A percentile compares a stretch with the other conserved stretches of the same genome.
Evolutionary conservation across 2,888 invertebrate species (phyloP).

Genomic region (Phaonia tiefii): DNA sequence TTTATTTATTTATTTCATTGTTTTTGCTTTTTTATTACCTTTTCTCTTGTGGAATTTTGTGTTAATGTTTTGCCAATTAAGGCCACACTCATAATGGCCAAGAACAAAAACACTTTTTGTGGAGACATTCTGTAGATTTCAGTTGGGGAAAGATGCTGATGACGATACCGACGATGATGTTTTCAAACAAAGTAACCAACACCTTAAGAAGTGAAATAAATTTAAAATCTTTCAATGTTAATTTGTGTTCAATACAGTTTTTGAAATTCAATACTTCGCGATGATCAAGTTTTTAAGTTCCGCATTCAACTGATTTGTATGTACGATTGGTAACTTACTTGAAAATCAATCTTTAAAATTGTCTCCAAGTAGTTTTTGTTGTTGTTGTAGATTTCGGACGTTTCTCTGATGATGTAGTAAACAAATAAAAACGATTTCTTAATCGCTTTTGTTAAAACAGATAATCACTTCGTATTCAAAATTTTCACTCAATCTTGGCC

Average conservation of each 20-base stretch:
- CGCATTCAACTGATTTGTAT: slow-evolving; percentile 34
- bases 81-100: background rate
- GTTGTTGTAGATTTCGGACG: too few relatives aligned
- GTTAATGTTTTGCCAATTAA: slow-evolving; percentile 19
- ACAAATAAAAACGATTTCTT: too few relatives aligned
- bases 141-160: too few relatives aligned
- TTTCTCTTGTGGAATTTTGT: slow-evolving; percentile 24
- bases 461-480: too few relatives aligned
- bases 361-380: background rate
- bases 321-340: background rate
- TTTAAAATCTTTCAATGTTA: background rate
- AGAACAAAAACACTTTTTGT: slow-evolving; percentile 1
- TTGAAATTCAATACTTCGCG: background rate
- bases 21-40: slow-evolving; percentile 6
- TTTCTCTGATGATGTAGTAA: too few relatives aligned
- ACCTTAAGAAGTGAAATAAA: background rate
- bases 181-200: slow-evolving; percentile 7
- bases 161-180: background rate
- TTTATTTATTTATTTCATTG: too few relatives aligned
- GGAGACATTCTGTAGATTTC: slow-evolving; percentile 6
- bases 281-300: slow-evolving; percentile 11
- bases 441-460: too few relatives aligned
- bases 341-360: slow-evolving; percentile 5
- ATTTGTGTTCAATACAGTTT: slow-evolving; percentile 11
- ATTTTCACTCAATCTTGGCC: background rate